These are phyloP conservation scores for Epinotia nisella DNA, from an alignment of 2,888 invertebrate species.

Conservation along the genomic window DNA sequence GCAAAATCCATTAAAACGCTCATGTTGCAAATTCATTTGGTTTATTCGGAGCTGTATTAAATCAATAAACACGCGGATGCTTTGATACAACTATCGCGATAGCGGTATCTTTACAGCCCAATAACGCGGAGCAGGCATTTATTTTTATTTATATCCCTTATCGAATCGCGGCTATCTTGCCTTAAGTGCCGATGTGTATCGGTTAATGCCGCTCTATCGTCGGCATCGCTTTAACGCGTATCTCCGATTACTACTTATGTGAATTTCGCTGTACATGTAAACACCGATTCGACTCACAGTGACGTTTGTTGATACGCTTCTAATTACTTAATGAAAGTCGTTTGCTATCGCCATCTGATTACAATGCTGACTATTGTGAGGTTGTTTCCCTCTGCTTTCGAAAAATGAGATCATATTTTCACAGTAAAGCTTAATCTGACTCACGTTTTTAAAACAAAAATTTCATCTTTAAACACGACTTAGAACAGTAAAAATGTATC, in stretches of 20 bases:
- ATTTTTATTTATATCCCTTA: slow-evolving; percentile 78
- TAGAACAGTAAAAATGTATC: slow-evolving; percentile 35
- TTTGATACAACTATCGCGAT: slow-evolving; percentile 65
- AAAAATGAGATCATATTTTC: slow-evolving; percentile 23
- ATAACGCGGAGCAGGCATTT: slow-evolving; percentile 72
- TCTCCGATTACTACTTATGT: slow-evolving; percentile 64
- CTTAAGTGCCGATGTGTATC: slow-evolving; percentile 79
- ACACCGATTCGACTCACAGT: slow-evolving; percentile 39
- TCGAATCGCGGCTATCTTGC: slow-evolving; percentile 67
- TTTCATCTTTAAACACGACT: slow-evolving; percentile 36
- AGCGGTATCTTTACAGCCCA: slow-evolving; percentile 74
- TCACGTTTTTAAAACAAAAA: slow-evolving; percentile 42
- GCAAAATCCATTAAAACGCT: slow-evolving; percentile 42
- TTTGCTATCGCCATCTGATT: slow-evolving; percentile 21
- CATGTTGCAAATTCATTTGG: slow-evolving; percentile 53
- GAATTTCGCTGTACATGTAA: slow-evolving; percentile 55
- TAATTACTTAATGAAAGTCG: slow-evolving; percentile 32
- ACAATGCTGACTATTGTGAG: slow-evolving; percentile 1
- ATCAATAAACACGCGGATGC: slow-evolving; percentile 63
- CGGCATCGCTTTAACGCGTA: slow-evolving; percentile 68
- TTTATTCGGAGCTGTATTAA: slow-evolving; percentile 58
- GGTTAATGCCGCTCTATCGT: slow-evolving; percentile 71
- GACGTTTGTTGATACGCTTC: slow-evolving; percentile 10
- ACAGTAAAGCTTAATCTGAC: slow-evolving; percentile 26
- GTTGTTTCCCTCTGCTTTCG: neutral